A percentile compares a stretch with the other conserved stretches of the same genome.
These are phyloP conservation scores for Cynocephalus volans DNA, from an alignment of 2,113 vertebrate species.

Conservation along the genomic window DNA sequence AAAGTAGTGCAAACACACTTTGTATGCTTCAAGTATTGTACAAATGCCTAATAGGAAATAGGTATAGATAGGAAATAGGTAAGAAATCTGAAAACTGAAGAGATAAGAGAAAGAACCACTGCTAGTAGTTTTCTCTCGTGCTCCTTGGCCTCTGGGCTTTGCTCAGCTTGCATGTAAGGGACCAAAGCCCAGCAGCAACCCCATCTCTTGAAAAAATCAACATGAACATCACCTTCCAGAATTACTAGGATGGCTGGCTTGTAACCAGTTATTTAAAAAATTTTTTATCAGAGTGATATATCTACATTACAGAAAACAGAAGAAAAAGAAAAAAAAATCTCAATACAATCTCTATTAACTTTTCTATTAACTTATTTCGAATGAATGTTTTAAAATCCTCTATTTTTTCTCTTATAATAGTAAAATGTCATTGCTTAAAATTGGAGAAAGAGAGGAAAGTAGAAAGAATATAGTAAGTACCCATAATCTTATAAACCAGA, in stretches of 20 bases:
- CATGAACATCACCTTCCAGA: background rate
- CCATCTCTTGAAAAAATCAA: background rate
- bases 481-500: background rate
- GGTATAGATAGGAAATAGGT: background rate
- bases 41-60: background rate
- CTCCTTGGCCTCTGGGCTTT: background rate
- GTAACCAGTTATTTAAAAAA: background rate
- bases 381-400: constrained; percentile 7
- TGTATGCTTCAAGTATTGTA: constrained; percentile 10
- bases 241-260: background rate
- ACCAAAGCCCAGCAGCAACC: background rate
- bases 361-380: background rate
- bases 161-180: fast-evolving
- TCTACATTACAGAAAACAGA: background rate
- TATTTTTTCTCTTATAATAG: constrained; percentile 39
- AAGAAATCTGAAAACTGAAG: background rate
- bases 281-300: background rate
- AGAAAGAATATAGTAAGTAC: background rate
- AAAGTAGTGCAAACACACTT: background rate
- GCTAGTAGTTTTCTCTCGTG: fast-evolving
- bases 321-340: background rate
- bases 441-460: background rate
- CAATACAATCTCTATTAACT: background rate
- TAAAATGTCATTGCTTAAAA: background rate
- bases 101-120: background rate